A percentile compares a stretch with the other conserved stretches of the same genome.
These are phyloP conservation scores for Nannoperca obscura DNA, from an alignment of 2,797 vertebrate genomes.

Conservation along the genomic window DNA sequence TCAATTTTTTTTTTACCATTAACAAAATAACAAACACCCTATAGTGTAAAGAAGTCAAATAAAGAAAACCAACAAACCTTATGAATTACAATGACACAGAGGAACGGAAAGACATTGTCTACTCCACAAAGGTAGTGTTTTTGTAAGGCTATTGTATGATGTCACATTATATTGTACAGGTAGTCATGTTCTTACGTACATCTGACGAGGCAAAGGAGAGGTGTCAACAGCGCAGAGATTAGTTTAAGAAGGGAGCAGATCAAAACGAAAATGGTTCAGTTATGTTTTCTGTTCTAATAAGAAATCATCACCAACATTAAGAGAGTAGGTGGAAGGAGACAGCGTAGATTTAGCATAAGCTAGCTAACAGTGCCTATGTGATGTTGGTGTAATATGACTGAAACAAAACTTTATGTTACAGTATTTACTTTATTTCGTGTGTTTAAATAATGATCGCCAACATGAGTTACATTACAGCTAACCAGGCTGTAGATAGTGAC, in stretches of 20 bases:
- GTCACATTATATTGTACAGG: background rate
- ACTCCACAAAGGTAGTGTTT: background rate
- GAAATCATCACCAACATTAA: background rate
- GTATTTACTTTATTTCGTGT: background rate
- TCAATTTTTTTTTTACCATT: background rate
- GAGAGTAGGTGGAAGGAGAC: background rate
- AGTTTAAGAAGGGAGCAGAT: background rate
- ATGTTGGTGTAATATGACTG: conserved; percentile 4
- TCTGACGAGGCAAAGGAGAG: background rate
- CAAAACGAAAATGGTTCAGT: background rate
- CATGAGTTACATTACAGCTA: background rate
- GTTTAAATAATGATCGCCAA: background rate
- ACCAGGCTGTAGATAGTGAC: background rate
- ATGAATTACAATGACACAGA: background rate
- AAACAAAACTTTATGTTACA: background rate
- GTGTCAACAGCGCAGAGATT: background rate
- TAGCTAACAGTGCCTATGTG: conserved; percentile 9
- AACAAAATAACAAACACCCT: background rate
- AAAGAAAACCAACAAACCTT: background rate
- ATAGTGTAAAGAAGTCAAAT: background rate
- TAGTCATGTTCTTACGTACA: too few relatives aligned
- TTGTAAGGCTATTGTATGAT: background rate
- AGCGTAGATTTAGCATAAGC: conserved; percentile 3
- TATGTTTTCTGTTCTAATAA: background rate
- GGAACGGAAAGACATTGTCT: background rate